Evolutionary conservation across 2,797 vertebrate species (phyloP).

Genomic region (Syndactyla subalaris): DNA sequence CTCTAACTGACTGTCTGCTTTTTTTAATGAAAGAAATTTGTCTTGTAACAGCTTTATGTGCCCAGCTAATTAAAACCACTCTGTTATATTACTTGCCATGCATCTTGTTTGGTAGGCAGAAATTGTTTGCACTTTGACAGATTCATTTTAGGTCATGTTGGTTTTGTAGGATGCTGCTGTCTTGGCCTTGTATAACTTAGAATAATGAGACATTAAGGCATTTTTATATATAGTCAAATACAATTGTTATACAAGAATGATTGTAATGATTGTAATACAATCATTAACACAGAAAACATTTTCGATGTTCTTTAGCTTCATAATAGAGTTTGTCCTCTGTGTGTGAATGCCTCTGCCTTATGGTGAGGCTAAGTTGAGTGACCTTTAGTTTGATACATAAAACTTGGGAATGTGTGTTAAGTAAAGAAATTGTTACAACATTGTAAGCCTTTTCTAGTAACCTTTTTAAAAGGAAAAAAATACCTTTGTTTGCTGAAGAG

Average conservation of each 20-base stretch:
- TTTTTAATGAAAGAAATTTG: slow-evolving; percentile 61
- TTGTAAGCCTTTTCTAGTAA: not conserved
- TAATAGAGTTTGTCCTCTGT: not conserved
- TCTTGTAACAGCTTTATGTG: slow-evolving; percentile 43
- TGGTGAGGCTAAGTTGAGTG: not conserved
- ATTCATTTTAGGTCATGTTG: slow-evolving; percentile 28
- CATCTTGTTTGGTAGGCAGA: slow-evolving; percentile 34
- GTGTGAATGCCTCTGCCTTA: not conserved
- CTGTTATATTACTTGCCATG: not conserved
- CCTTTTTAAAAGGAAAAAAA: not conserved
- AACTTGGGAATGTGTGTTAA: not conserved
- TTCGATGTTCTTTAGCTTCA: not conserved
- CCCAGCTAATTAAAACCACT: slow-evolving; percentile 55
- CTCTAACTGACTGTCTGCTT: slow-evolving; percentile 23
- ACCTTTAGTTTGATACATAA: not conserved
- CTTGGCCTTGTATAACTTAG: not conserved
- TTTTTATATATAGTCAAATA: not conserved
- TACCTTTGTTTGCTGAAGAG: not conserved
- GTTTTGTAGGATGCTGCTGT: not conserved
- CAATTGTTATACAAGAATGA: not conserved
- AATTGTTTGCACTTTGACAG: slow-evolving; percentile 41
- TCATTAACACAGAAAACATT: not conserved
- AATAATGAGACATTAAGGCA: not conserved
- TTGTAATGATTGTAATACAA: not conserved
- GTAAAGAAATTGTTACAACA: not conserved